Evolutionary conservation across 2,113 vertebrate genomes (phyloP).

Genomic region (Carlito syrichta): DNA sequence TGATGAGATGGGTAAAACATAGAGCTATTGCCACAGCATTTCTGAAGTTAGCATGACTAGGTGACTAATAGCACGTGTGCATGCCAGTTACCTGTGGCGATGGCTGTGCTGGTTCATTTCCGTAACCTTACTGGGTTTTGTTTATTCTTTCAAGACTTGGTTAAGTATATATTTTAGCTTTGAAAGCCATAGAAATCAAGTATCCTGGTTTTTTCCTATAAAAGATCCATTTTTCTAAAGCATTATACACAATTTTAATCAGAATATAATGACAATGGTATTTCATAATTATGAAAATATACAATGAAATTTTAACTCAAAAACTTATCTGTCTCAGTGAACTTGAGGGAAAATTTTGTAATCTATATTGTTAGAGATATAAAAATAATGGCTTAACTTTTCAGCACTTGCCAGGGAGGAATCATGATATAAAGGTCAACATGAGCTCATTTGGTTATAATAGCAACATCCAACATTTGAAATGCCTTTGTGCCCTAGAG

Average conservation of each 20-base stretch:
- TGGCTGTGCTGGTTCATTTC: conserved; percentile 23
- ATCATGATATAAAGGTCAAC: conserved; percentile 82
- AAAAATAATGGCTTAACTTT: conserved; percentile 87
- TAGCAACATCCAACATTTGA: conserved; percentile 91
- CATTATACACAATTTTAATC: conserved; percentile 80
- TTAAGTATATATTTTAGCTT: conserved; percentile 95
- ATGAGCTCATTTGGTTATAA: conserved; percentile 83
- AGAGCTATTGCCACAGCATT: not conserved
- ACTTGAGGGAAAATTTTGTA: conserved; percentile 81
- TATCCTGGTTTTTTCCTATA: conserved; percentile 65
- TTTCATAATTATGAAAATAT: conserved; percentile 84
- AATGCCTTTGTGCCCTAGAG: conserved; percentile 93
- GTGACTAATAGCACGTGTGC: conserved; percentile 10
- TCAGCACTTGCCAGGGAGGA: conserved; percentile 85
- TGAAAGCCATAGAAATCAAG: conserved; percentile 94
- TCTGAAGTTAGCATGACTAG: not conserved
- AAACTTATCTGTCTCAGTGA: conserved; percentile 78
- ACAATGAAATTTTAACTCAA: conserved; percentile 89
- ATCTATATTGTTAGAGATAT: conserved; percentile 78
- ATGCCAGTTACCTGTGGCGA: conserved; percentile 1
- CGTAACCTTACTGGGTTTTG: not conserved
- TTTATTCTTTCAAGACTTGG: conserved; percentile 82
- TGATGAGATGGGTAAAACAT: not conserved
- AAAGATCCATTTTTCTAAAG: not conserved
- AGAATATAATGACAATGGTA: conserved; percentile 91